Base-by-base conservation (phyloP, 2,113 vertebrate genomes). In the Syngnathoides biaculeatus region DNA sequence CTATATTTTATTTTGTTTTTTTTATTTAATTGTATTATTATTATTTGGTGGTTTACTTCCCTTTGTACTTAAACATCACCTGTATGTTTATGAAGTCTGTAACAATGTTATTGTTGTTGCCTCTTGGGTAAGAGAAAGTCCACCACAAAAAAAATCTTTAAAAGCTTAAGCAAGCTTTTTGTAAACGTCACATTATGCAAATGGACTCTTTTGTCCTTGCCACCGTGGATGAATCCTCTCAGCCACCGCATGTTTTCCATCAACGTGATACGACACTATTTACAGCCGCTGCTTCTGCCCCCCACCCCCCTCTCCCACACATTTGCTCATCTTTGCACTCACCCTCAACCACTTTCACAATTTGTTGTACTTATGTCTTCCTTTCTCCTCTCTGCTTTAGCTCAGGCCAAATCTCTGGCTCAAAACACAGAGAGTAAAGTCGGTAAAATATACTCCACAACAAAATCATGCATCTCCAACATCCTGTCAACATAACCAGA, bases 141-240 rank as follows among this genome's bases (percentile, higher is more conserved):
- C 57, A 13, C 9, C 22, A 20, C 1, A 35, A 19, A 59, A 59
- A 20, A 59, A 38, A 2, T 20, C 2, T 8, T 30, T 0, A 26
- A 17, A 30, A 30, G 14, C 30, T 30, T 35, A 30, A 14, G 2
- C 14, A 11, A 15, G 26, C 55, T 57, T 58, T 62, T 62, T 24
- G 60, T 24, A 24, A 62, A 62, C 13, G n/a, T 42, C 60, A 26
- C 60, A 62, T 43, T 62, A 62, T 62, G 39, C 39, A 60, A 62
- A 62, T 43, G 13, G 39, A 2, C 2, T 40, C 35, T 43, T 62
- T 43, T 62, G 60, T 62, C 60, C 60, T 62, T 62, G 60, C 60
- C 59, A n/a, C 59, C 38, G 38, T 61, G 35, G 38, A 61, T 61
- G 38, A 61, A 61, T 61, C 59, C 35, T 24, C 38, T 61, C 11